These are phyloP conservation scores for Austrolebias charrua DNA, from an alignment of 2,797 vertebrate species.

Conservation along the genomic window DNA sequence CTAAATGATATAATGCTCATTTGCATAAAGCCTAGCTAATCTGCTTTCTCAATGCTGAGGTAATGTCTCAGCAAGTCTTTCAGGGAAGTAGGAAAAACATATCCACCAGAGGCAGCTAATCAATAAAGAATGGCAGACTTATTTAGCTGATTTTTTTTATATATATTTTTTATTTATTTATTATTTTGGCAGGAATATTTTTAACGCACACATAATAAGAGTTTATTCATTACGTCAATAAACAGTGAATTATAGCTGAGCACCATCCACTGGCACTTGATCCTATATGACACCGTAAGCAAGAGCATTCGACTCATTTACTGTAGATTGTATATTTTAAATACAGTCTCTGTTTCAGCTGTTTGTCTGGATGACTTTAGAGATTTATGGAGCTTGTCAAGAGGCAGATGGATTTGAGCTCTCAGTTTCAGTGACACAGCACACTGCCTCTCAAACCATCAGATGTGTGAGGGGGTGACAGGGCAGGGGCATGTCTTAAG, in stretches of 20 bases:
- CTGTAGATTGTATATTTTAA: slow-evolving; percentile 19
- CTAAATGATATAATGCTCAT: slow-evolving; percentile 62
- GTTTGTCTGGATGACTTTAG: slow-evolving; percentile 37
- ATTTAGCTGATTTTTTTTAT: slow-evolving; percentile 41
- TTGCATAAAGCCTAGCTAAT: slow-evolving; percentile 76
- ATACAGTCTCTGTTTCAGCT: slow-evolving; percentile 36
- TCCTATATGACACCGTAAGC: neutral
- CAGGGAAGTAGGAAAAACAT: slow-evolving; percentile 63
- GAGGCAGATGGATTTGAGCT: slow-evolving; percentile 30
- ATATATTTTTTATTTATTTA: neutral
- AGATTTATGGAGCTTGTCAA: slow-evolving; percentile 43
- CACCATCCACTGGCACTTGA: neutral
- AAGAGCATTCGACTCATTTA: slow-evolving; percentile 1
- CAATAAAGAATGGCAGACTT: slow-evolving; percentile 62
- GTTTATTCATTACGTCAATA: slow-evolving; percentile 10
- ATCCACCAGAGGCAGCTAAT: slow-evolving; percentile 70
- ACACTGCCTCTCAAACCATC: slow-evolving; percentile 39
- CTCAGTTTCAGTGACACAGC: slow-evolving; percentile 50
- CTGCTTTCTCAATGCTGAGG: slow-evolving; percentile 74
- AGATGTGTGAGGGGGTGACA: slow-evolving; percentile 20
- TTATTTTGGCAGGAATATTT: slow-evolving; percentile 45
- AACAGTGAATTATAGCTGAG: slow-evolving; percentile 15
- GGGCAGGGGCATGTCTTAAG: slow-evolving; percentile 36
- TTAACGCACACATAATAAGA: slow-evolving; percentile 11
- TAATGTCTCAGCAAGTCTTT: slow-evolving; percentile 75